Evolutionary conservation across 2,113 vertebrate genomes (phyloP).

Genomic region (Marmota flaviventris): DNA sequence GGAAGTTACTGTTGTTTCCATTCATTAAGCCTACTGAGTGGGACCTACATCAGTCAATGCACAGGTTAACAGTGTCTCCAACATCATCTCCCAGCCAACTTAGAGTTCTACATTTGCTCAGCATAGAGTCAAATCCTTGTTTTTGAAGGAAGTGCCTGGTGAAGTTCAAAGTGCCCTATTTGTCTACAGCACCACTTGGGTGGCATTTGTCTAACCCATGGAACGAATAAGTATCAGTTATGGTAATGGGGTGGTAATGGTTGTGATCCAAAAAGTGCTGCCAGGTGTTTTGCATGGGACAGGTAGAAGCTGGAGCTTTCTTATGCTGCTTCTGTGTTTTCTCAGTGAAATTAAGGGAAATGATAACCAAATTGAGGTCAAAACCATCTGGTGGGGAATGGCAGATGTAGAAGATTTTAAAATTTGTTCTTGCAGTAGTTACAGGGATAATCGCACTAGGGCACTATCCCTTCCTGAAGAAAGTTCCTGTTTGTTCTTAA

Average conservation of each 20-base stretch:
- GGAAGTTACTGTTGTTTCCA: neutral
- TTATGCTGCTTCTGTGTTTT: neutral
- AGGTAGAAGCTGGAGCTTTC: neutral
- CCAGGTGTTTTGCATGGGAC: neutral
- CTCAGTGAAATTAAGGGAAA: neutral
- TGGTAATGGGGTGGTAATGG: neutral
- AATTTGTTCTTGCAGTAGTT: neutral
- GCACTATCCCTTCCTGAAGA: neutral
- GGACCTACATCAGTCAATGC: neutral
- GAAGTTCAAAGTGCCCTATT: neutral
- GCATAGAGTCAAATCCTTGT: neutral
- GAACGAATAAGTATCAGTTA: neutral
- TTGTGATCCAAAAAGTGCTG: neutral
- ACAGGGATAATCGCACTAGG: neutral
- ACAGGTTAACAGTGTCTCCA: neutral
- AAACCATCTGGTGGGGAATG: neutral
- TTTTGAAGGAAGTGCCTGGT: neutral
- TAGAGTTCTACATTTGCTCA: neutral
- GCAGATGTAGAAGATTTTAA: neutral
- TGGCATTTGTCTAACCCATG: neutral
- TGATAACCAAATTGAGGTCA: neutral
- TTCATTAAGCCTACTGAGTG: neutral
- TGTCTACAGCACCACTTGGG: neutral
- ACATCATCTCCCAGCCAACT: neutral
- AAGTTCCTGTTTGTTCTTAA: neutral